A percentile compares a stretch with the other conserved stretches of the same genome.
These are phyloP conservation scores for Delia radicum DNA, from an alignment of 1,140 invertebrate species.

Conservation along the genomic window DNA sequence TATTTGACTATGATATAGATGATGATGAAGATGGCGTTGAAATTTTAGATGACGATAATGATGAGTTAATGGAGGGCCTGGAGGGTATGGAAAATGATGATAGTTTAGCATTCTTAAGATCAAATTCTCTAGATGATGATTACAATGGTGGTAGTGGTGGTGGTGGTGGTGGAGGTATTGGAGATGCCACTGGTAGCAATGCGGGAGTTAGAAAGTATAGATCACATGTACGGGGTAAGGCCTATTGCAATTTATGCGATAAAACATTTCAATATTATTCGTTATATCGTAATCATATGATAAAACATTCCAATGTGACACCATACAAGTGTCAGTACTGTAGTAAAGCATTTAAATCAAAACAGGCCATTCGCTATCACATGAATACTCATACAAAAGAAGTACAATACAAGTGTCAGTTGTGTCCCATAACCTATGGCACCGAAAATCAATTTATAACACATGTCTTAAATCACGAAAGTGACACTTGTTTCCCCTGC, in stretches of 20 bases:
- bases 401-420: conserved; percentile 59
- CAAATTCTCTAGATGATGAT: neutral
- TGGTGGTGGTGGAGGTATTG: neutral
- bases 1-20: neutral
- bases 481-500: conserved; percentile 22
- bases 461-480: conserved; percentile 28
- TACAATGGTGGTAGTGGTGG: neutral
- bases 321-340: conserved; percentile 58
- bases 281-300: conserved; percentile 32
- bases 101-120: neutral
- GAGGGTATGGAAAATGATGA: neutral
- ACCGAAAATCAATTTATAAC: conserved; percentile 24
- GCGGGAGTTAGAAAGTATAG: conserved; percentile 10
- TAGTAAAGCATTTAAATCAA: conserved; percentile 61
- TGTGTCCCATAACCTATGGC: conserved; percentile 53
- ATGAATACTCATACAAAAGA: conserved; percentile 62
- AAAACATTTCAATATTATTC: conserved; percentile 31
- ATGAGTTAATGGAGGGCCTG: neutral
- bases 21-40: neutral
- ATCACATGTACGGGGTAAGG: conserved; percentile 24
- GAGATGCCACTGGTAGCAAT: too few relatives aligned
- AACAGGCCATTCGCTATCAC: conserved; percentile 56
- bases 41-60: neutral
- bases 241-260: conserved; percentile 26
- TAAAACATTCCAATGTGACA: conserved; percentile 52